Percentiles rank a stretch among this genome's conserved stretches.
Conservation (phyloP, 2,888 invertebrate genomes). For the Synanthedon vespiformis region DNA sequence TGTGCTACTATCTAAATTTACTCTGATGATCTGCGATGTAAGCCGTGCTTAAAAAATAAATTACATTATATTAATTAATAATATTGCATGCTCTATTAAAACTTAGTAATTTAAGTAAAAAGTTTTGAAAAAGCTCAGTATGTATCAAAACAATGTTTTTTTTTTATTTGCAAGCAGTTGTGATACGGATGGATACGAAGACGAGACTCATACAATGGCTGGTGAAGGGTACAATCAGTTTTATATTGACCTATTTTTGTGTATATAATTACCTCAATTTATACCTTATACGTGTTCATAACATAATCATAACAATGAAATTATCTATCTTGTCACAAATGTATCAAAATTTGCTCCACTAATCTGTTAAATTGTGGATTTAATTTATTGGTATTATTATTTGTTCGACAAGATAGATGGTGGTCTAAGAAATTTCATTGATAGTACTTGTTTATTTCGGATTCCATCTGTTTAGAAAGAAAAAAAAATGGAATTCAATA, state of each 20-base stretch:
- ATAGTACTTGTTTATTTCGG: too few species aligned
- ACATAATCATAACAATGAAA: too few species aligned
- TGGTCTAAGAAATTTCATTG: too few species aligned
- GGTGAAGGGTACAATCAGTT: constrained; percentile 42
- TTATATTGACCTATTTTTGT: constrained; percentile 33
- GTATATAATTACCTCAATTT: not conserved
- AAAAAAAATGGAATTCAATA: too few species aligned
- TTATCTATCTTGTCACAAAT: too few species aligned
- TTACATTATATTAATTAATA: not conserved
- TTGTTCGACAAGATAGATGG: too few species aligned
- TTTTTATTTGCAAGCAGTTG: constrained; percentile 59
- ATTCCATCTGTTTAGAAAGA: too few species aligned
- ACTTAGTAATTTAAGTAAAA: not conserved
- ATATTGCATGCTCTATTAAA: not conserved
- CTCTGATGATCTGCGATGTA: not conserved
- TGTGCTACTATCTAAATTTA: too few species aligned
- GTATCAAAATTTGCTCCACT: too few species aligned
- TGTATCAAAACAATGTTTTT: constrained; percentile 9
- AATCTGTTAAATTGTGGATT: too few species aligned
- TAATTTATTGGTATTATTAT: too few species aligned
- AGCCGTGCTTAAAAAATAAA: not conserved
- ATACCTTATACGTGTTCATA: too few species aligned
- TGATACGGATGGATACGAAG: constrained; percentile 42
- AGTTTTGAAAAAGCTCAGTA: not conserved
- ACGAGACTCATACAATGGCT: constrained; percentile 54